Base-by-base conservation (phyloP, 2,113 vertebrate species). In the Pterocles burchelli region DNA sequence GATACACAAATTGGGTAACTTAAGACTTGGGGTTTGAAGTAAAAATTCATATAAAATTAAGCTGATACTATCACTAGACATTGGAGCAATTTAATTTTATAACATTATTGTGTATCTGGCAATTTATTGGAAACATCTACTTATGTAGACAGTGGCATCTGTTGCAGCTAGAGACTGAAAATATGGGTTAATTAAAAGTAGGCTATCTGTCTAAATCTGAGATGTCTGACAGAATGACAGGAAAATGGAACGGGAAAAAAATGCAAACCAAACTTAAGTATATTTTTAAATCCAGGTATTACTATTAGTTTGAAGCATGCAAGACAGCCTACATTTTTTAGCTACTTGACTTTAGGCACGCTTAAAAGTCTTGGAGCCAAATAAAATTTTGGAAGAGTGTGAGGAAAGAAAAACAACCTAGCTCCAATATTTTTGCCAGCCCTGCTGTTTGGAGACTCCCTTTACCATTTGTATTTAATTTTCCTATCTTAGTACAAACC, bases 391-490 rank as follows among this genome's bases (percentile, higher is more conserved):
- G 95, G 95, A 96, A 86, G 85, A 88, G 38, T 5, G 19, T 19
- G 76, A 97, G 95, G 96, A 97, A 97, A 97, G 90, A 95, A 97
- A 96, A 96, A 96, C 90, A 96, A 95, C 65, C 15, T 19, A 88
- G 59, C 63, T 88, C 48, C 76, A 91, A 52, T 92, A 90, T 96
- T 95, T 97, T 92, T 93, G 95, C 85, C 93, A 96, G 57, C 86
- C 96, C 85, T 93, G 96, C 93, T 97, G 92, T 94, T 96, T 61
- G 75, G 92, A 96, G 96, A 90, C 88, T 97, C 88, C 85, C 92
- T 95, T 75, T 80, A 81, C 93, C 95, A 91, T 95, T 96, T 95
- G 93, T 94, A 93, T 94, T 92, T 96, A 93, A 95, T 97, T 97
- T 96, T 95, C 76, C 92, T 93, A 92, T 96, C 92, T 88, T 90